phyloP scores from a whole-genome alignment of 2,888 invertebrate species.

The Timema cristinae region DNA sequence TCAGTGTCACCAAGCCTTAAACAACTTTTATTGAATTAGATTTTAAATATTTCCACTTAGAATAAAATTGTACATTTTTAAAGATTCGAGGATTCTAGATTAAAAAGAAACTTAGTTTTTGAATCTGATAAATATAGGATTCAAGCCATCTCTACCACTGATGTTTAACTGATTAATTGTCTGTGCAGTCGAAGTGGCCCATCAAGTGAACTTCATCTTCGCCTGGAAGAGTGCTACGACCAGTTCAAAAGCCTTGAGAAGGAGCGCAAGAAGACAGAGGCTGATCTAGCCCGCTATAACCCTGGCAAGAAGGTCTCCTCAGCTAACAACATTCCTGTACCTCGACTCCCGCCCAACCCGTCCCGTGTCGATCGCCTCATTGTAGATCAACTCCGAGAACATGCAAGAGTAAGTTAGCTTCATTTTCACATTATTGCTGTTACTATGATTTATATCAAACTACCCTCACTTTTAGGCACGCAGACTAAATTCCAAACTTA shows the following conservation, averaged over 20 bases:
- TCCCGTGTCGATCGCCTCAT: conserved; percentile 73
- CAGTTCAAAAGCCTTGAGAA: conserved; percentile 75
- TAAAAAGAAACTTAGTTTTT: too few species aligned
- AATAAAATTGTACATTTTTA: too few species aligned
- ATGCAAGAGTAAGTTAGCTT: conserved; percentile 49
- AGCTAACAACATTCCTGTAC: conserved; percentile 68
- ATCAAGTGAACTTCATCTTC: conserved; percentile 61
- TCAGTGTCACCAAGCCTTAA: too few species aligned
- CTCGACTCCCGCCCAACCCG: conserved; percentile 71
- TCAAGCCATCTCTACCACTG: too few species aligned
- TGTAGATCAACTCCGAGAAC: conserved; percentile 74
- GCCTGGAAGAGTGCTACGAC: conserved; percentile 73
- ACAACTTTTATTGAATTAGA: too few species aligned
- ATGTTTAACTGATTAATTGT: too few species aligned
- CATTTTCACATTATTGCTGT: neutral
- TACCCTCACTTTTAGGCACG: neutral
- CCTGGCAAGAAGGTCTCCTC: conserved; percentile 75
- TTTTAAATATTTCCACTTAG: too few species aligned
- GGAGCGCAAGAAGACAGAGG: conserved; percentile 75
- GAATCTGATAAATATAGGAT: too few species aligned
- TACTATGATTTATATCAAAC: neutral
- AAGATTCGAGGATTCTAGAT: too few species aligned
- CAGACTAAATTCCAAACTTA: too few species aligned
- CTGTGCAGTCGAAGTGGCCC: conserved; percentile 48
- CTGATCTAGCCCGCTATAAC: conserved; percentile 69